These are phyloP conservation scores for Merluccius polli DNA, from an alignment of 2,797 vertebrate genomes.

Conservation along the genomic window DNA sequence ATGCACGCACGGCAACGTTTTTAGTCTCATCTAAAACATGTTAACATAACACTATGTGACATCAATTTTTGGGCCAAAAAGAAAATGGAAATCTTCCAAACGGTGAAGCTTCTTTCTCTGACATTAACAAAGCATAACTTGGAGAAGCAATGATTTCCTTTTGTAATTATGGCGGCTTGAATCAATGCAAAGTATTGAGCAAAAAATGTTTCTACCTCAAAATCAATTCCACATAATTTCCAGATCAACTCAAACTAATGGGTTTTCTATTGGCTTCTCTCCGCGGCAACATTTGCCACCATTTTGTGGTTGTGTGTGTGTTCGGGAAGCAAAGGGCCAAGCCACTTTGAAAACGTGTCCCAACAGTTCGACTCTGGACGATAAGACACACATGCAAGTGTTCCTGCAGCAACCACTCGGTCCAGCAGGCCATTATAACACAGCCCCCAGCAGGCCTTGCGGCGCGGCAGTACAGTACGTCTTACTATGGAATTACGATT, in stretches of 20 bases:
- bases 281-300: constrained; percentile 46
- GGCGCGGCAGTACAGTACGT: not conserved
- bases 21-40: too few species aligned
- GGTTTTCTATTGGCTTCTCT: constrained; percentile 70
- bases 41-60: too few species aligned
- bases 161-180: constrained; percentile 67
- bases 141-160: constrained; percentile 69
- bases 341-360: constrained; percentile 52
- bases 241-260: constrained; percentile 74
- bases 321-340: constrained; percentile 55
- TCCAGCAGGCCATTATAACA: constrained; percentile 16
- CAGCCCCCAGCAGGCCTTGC: constrained; percentile 2
- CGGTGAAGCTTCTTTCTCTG: constrained; percentile 30
- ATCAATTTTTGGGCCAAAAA: too few species aligned
- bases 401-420: too few species aligned
- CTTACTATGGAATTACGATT: not conserved
- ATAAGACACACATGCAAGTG: not conserved
- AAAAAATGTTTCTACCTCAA: constrained; percentile 67
- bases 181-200: constrained; percentile 71
- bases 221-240: constrained; percentile 77
- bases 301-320: constrained; percentile 54
- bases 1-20: too few species aligned
- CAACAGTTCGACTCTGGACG: not conserved
- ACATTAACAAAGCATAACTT: constrained; percentile 61
- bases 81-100: too few species aligned